phyloP scores from a whole-genome alignment of 2,888 invertebrate species.

The Pherbina coryleti region DNA sequence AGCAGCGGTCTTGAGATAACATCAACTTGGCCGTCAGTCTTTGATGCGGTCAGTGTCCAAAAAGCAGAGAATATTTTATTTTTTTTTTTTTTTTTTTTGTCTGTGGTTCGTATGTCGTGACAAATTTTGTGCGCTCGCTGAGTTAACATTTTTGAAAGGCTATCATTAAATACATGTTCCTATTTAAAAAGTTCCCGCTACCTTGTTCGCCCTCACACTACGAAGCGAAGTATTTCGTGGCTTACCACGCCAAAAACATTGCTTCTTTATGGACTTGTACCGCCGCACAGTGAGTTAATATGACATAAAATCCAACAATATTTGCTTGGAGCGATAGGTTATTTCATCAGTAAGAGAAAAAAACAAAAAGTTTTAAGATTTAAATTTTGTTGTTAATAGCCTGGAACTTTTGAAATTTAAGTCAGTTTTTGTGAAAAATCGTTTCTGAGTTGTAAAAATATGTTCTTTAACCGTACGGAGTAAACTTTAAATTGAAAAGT shows the following conservation, averaged over 20 bases:
- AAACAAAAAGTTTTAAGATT: too few species aligned
- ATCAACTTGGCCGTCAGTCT: slow-evolving; percentile 4
- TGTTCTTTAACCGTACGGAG: too few species aligned
- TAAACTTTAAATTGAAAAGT: too few species aligned
- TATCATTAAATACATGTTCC: slow-evolving; percentile 58
- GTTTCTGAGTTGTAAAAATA: too few species aligned
- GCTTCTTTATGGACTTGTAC: not conserved
- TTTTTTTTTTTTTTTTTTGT: too few species aligned
- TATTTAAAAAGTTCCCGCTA: not conserved
- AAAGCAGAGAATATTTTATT: not conserved
- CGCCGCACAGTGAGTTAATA: too few species aligned
- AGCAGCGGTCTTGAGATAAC: slow-evolving; percentile 22
- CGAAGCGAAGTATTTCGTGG: slow-evolving; percentile 39
- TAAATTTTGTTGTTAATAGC: too few species aligned
- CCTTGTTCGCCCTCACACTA: not conserved
- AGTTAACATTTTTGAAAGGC: slow-evolving; percentile 60
- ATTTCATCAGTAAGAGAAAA: too few species aligned
- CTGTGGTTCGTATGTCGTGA: slow-evolving; percentile 58
- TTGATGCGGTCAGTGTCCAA: not conserved
- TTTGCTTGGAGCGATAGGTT: too few species aligned
- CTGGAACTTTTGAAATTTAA: too few species aligned
- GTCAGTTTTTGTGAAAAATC: too few species aligned
- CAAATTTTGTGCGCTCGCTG: slow-evolving; percentile 60
- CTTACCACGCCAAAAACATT: not conserved
- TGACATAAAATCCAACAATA: too few species aligned